Evolutionary conservation across 1,140 invertebrate species (phyloP).

Genomic region (Lerema accius): DNA sequence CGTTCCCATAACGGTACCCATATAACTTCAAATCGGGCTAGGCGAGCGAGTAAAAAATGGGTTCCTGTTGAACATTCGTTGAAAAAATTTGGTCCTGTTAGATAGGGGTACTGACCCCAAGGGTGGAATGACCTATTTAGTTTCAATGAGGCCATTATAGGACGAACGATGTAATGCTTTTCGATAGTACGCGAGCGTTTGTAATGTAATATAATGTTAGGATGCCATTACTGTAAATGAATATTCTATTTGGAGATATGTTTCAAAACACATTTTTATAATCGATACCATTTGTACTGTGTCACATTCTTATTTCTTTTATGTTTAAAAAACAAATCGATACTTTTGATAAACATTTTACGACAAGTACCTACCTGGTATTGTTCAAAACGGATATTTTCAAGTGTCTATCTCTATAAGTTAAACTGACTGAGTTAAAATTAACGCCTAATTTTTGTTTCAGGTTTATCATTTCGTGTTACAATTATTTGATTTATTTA

Average conservation of each 20-base stretch:
- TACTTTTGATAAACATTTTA: too few relatives aligned
- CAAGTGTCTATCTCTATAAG: too few relatives aligned
- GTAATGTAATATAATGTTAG: constrained; percentile 1
- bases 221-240: neutral
- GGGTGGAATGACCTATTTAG: constrained; percentile 79
- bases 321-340: too few relatives aligned
- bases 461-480: too few relatives aligned
- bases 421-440: too few relatives aligned
- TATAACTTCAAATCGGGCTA: constrained; percentile 71
- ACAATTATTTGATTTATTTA: too few relatives aligned
- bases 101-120: constrained; percentile 65
- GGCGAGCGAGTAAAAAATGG: constrained; percentile 74
- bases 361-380: too few relatives aligned
- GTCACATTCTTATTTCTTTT: too few relatives aligned
- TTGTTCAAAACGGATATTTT: too few relatives aligned
- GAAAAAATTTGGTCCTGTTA: constrained; percentile 79
- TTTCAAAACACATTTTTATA: neutral
- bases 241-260: too few relatives aligned
- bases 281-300: too few relatives aligned
- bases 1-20: constrained; percentile 63
- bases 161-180: constrained; percentile 16
- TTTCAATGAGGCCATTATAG: constrained; percentile 71
- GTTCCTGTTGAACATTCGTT: constrained; percentile 44
- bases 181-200: constrained; percentile 27
- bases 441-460: too few relatives aligned